phyloP scores from a whole-genome alignment of 2,888 invertebrate genomes.

The Elmis aenea region DNA sequence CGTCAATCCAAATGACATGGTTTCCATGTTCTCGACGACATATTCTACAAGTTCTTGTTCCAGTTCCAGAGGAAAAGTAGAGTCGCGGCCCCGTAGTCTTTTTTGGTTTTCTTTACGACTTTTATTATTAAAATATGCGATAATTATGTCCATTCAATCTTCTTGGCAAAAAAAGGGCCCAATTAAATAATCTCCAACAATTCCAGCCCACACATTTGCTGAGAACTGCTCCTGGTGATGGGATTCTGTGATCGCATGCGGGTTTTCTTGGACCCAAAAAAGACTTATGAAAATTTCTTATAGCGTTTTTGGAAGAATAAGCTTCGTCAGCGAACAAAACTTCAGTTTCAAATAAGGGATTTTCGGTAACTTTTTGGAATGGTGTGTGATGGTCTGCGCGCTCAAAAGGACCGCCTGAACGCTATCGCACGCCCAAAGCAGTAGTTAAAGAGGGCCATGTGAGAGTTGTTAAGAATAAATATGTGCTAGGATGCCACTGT shows the following conservation, averaged over 20 bases:
- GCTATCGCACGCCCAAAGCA: too few relatives aligned
- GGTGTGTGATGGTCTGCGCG: too few relatives aligned
- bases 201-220: too few relatives aligned
- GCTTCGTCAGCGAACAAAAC: constrained; percentile 14
- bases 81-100: constrained; percentile 1
- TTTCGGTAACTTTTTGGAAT: neutral
- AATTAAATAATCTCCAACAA: too few relatives aligned
- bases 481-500: too few relatives aligned
- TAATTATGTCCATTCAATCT: constrained; percentile 17
- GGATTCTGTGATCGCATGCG: constrained; percentile 17
- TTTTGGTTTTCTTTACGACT: neutral
- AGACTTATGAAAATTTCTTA: constrained; percentile 21
- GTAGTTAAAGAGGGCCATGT: too few relatives aligned
- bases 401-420: too few relatives aligned
- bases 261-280: constrained; percentile 18
- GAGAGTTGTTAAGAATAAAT: too few relatives aligned
- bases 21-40: constrained; percentile 6
- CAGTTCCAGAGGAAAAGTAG: constrained; percentile 3
- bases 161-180: constrained; percentile 20
- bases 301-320: constrained; percentile 17
- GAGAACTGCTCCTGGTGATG: too few relatives aligned
- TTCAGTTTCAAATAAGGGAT: constrained; percentile 6
- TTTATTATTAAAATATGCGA: too few relatives aligned
- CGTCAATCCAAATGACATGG: constrained; percentile 6
- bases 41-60: constrained; percentile 3